Evolutionary conservation across 2,797 vertebrate genomes (phyloP).

Genomic region (Nothura maculosa): DNA sequence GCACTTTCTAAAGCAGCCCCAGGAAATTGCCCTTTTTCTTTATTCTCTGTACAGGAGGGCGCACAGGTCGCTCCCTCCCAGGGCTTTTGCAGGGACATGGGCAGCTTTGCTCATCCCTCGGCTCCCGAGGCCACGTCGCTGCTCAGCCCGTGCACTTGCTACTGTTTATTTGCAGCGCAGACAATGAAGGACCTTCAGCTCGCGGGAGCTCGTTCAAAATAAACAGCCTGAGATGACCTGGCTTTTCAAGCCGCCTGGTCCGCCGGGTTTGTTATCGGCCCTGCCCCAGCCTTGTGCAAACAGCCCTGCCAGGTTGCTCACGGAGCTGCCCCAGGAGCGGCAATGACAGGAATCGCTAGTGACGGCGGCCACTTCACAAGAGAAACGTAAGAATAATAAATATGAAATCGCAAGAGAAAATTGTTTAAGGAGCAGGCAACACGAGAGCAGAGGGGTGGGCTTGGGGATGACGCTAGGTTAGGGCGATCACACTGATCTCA

Average conservation of each 20-base stretch:
- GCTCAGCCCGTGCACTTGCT: neutral
- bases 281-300: constrained; percentile 71
- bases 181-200: constrained; percentile 30
- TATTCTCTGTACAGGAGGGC: neutral
- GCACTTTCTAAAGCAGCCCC: neutral
- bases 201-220: constrained; percentile 39
- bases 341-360: constrained; percentile 57
- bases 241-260: constrained; percentile 28
- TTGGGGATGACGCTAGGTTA: too few relatives aligned
- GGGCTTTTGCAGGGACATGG: neutral
- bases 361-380: constrained; percentile 29
- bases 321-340: constrained; percentile 4
- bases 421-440: neutral
- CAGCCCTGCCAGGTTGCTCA: constrained; percentile 71
- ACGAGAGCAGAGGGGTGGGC: too few relatives aligned
- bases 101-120: neutral
- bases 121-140: neutral
- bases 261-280: constrained; percentile 65
- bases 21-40: neutral
- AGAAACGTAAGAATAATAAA: neutral
- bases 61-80: neutral
- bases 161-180: constrained; percentile 46
- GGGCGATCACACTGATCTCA: too few relatives aligned
- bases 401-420: neutral
- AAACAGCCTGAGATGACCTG: constrained; percentile 38